Evolutionary conservation across 2,113 vertebrate species (phyloP), one percentile per base, ranked within the genome.

Genomic region (Rhodinocichla rosea): DNA sequence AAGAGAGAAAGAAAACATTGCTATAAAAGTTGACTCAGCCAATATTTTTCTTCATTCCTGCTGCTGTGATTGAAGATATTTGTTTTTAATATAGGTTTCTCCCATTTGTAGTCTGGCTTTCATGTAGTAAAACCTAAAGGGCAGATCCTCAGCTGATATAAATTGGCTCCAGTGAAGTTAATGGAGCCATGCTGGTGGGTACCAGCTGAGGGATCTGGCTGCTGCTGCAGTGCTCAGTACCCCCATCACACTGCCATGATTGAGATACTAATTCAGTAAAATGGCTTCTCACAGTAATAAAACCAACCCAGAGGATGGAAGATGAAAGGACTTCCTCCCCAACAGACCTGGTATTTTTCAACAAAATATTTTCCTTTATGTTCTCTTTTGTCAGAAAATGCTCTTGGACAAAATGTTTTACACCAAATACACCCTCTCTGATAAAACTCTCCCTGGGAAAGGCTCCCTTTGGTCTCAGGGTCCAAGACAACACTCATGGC

Each of bases 81-180:
- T 91, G 85, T 86, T 97, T 97, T 97, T 95, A 96, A 95, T 95
- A 81, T 89, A 85, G 32, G 68, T 74, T 95, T 94, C 85, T 85
- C 57, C 89, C 68, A 93, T 93, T 96, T 90, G 79, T 75, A 96
- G 89, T 81, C 83, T 92, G 78, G 85, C 23, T 85, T 92, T 87
- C 5, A 24, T 28, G 11, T 81, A 96, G 94, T 93, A 95, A 96
- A 97, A 97, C 70, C 71, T 20, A 86, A 89, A 95, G 87, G 90
- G 85, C 81, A 90, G 91, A 95, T 96, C 90, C 94, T 96, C 96
- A 96, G 89, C 91, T 96, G 86, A 97, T 95, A 86, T 91, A 91
- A 95, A 96, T 79, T 89, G 94, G 87, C 86, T 97, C 64, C 92
- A 75, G 56, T 52, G 85, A 70, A 92, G 90, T 90, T 95, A 96